Evolutionary conservation across 2,797 vertebrate species (phyloP).

Genomic region (Syndactyla subalaris): DNA sequence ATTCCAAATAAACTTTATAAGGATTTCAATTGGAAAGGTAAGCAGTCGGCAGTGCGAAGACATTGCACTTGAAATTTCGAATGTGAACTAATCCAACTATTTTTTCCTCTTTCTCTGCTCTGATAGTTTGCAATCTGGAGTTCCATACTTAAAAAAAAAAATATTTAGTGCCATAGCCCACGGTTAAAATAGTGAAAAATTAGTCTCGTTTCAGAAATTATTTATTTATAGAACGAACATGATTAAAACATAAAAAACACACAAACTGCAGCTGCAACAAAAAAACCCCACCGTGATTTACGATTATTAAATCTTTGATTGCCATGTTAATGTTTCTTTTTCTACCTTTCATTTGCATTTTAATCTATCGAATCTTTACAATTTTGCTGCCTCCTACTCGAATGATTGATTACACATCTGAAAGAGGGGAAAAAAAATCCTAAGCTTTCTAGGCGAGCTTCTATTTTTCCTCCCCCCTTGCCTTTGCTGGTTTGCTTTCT

Average conservation of each 20-base stretch:
- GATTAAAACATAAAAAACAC: constrained; percentile 77
- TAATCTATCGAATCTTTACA: constrained; percentile 84
- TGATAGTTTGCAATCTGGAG: constrained; percentile 61
- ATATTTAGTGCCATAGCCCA: constrained; percentile 71
- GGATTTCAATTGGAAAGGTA: constrained; percentile 48
- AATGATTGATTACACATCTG: constrained; percentile 81
- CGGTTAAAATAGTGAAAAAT: constrained; percentile 80
- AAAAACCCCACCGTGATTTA: constrained; percentile 77
- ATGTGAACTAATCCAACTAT: constrained; percentile 47
- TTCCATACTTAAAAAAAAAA: neutral
- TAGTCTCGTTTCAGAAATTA: constrained; percentile 80
- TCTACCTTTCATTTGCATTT: constrained; percentile 84
- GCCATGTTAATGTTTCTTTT: constrained; percentile 82
- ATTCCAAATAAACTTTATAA: constrained; percentile 66
- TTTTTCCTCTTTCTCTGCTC: constrained; percentile 7
- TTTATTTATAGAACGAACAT: constrained; percentile 81
- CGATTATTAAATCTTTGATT: constrained; percentile 84
- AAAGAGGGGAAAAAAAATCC: constrained; percentile 68
- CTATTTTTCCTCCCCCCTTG: constrained; percentile 62
- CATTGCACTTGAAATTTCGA: neutral
- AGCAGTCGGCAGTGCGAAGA: constrained; percentile 14
- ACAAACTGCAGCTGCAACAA: constrained; percentile 79
- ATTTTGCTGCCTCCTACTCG: constrained; percentile 80
- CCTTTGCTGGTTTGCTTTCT: constrained; percentile 39
- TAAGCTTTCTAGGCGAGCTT: constrained; percentile 62